Base-by-base conservation (phyloP, 2,113 vertebrate species). In the Oncorhynchus clarkii region DNA sequence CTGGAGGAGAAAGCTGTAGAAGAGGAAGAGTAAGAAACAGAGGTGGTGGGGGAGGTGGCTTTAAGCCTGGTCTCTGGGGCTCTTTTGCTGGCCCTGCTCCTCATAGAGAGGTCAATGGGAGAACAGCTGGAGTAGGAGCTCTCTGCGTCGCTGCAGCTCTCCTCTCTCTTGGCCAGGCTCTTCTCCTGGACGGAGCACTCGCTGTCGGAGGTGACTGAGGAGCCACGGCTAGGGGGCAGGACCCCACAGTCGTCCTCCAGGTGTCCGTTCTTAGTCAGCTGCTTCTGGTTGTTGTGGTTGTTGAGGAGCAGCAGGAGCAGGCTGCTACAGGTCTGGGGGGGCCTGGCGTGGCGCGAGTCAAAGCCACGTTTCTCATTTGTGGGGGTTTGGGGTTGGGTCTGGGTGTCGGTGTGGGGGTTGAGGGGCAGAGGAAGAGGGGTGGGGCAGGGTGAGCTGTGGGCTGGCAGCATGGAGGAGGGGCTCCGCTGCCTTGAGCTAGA, bases 31-130 rank as follows among this genome's bases (percentile, higher is more conserved):
- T 26, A 26, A 31, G 85, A 79, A 14, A 86, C 85, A 60, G 80
- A 78, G 45, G 70, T 80, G 24, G 57, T 16, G 78, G 76, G 84
- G 26, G 57, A 22, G n/a, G 81, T 59, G 39, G 73, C 77, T n/a
- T 48, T 71, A 12, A 57, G 65, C 81, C 85, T 88, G 60, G 78
- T 86, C 62, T 90, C 91, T 0, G 84, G 77, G 57, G 94, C 93
- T 29, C 92, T 88, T 76, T 92, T 93, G 67, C 88, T 93, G 27
- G 80, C 83, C 73, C 95, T 92, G 82, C 93, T 94, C 88, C 96
- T 96, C 80, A 96, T 94, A 24, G 97, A 99, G 11, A 99, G 93
- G 88, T 99, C 98, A 82, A 99, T 99, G 64, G 98, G 98, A 60
- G 96, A 95, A 83, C 96, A 97, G 82, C 95, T 97, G 39, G 97